Percentiles rank a stretch among this genome's conserved stretches.
These are phyloP conservation scores for Agapostemon virescens DNA, from an alignment of 2,888 invertebrate species.

Conservation along the genomic window DNA sequence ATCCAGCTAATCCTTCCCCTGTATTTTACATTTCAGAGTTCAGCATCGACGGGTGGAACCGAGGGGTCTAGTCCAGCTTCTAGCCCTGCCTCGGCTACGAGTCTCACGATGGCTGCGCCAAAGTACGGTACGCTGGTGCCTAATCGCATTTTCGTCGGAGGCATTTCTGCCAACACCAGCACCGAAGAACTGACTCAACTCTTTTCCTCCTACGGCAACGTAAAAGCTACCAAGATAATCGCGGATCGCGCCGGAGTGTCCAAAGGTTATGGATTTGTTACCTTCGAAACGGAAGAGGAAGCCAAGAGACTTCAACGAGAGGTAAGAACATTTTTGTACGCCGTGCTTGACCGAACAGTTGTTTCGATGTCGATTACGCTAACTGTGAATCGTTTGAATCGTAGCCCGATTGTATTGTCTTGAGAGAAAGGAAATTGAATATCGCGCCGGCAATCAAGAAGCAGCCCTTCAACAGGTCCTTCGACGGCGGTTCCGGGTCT, in stretches of 20 bases:
- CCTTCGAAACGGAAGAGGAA: slow-evolving; percentile 93
- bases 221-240: slow-evolving; percentile 96
- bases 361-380: background rate
- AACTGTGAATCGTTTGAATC: slow-evolving; percentile 60
- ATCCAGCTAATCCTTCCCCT: slow-evolving; percentile 14
- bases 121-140: slow-evolving; percentile 91
- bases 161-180: slow-evolving; percentile 95
- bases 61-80: slow-evolving; percentile 80
- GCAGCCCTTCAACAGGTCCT: slow-evolving; percentile 84
- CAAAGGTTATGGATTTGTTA: slow-evolving; percentile 94
- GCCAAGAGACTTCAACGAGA: slow-evolving; percentile 88
- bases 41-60: slow-evolving; percentile 78
- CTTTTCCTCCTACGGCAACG: slow-evolving; percentile 94
- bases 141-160: slow-evolving; percentile 97
- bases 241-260: slow-evolving; percentile 96
- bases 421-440: slow-evolving; percentile 90
- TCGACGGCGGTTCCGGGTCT: slow-evolving; percentile 82
- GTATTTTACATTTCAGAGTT: slow-evolving; percentile 69
- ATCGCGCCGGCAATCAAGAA: slow-evolving; percentile 94
- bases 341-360: background rate
- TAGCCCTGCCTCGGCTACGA: slow-evolving; percentile 78
- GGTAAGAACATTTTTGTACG: slow-evolving; percentile 80
- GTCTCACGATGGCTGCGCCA: slow-evolving; percentile 79
- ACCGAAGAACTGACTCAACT: slow-evolving; percentile 95
- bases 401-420: slow-evolving; percentile 88